Base-by-base conservation (phyloP, 2,113 vertebrate genomes). In the Campylomormyrus numenius region DNA sequence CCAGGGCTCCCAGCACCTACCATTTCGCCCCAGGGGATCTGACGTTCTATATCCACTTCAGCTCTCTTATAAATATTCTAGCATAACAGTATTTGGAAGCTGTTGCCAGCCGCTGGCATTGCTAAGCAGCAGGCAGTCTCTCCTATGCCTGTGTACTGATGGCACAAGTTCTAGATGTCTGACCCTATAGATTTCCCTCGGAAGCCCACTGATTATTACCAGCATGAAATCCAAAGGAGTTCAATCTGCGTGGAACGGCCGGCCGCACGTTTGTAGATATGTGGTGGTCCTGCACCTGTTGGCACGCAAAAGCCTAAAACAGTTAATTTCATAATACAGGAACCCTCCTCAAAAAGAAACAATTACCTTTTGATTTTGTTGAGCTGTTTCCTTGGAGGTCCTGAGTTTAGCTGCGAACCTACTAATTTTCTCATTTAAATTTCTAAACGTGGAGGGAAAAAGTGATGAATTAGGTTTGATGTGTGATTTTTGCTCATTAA, bases 391-490 rank as follows among this genome's bases (percentile, higher is more conserved):
- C 49, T 87, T 46, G n/a, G 27, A 49, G 85, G 49, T 53, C 46
- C 13, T 50, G 52, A n/a, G 85, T 87, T 49, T 87, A 87, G 85
- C 85, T 11, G 49, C 15, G 24, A 87, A 50, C 24, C 49, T 52
- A 31, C 42, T 87, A 87, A 87, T 87, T 87, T 87, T 87, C 85
- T 87, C 49, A 87, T 87, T 87, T 87, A 87, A 87, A 87, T 87
- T 49, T 87, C 85, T 87, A 50, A 87, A 87, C 49, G 49, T 27
- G 49, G 24, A 52, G 49, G 45, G 85, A 46, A 13, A 52, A 52
- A 52, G 85, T 87, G 85, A 87, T 87, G 85, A 87, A 87, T 87
- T 87, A 52, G 49, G 49, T 53, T 87, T 87, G 85, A 87, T 87
- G 85, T 87, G 85, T 52, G 85, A 87, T 85, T 85, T 85, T 49